Base-by-base conservation (phyloP, 2,888 invertebrate genomes). In the Drosophila testacea region DNA sequence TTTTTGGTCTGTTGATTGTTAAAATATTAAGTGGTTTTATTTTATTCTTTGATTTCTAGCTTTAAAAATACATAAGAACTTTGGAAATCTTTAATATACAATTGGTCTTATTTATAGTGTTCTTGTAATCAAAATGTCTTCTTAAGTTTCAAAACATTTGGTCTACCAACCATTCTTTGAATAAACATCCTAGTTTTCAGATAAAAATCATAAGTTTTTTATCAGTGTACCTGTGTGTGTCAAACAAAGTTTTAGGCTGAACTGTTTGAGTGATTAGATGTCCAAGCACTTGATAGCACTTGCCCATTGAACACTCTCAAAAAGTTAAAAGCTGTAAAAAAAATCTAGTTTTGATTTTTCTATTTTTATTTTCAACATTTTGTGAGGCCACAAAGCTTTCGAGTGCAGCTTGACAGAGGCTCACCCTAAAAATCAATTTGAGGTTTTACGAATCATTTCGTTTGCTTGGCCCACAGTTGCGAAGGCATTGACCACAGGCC, bases 211-310 rank as follows among this genome's bases (percentile, higher is more conserved):
- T 22, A 22, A 22, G 0, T 1, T 22, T 22, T 22, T 22, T 38
- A 6, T 47, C 9, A 7, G 42, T 59, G 32, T 36, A 36, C 54
- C 6, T 46, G n/a, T 41, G 10, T 41, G 34, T 39, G 28, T 42
- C 30, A 27, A 10, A 51, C 6, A 70, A 69, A 86, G 57, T 81
- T 74, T 61, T 56, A 30, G 42, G 13, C 60, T 38, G 51, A 46
- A 68, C 69, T 69, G 65, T 79, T 73, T 83, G 79, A 79, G 79
- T 83, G 81, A 86, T 86, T 83, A 81, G 75, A 65, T 66, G 51
- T 39, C 46, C 74, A 41, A 30, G 22, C 52, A 44, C 22, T 46
- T 46, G 51, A 16, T 6, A 27, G 30, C 34, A 41, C 28, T 39
- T 41, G 13, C 39, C 55, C 52, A 74, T 55, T 60, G 59, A 48